Base-by-base conservation (phyloP, 2,113 vertebrate species). In the Equus przewalskii region DNA sequence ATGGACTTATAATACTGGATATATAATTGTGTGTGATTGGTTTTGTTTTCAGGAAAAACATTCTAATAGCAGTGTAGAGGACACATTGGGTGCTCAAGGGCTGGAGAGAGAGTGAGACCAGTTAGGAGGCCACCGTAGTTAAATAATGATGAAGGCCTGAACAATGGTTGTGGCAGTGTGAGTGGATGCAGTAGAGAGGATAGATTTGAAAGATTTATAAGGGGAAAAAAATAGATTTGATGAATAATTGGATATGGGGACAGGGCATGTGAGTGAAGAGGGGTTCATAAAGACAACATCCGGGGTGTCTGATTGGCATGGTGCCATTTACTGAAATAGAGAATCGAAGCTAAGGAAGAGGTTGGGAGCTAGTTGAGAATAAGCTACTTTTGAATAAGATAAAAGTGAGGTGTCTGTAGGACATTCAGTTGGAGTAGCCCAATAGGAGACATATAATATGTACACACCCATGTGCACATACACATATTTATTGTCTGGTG, bases 1-100 rank as follows among this genome's bases (percentile, higher is more conserved):
- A 6, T 24, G 36, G 41, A 75, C 15, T 85, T 83, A 19, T 30
- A n/a, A 78, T 56, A 28, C 6, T 87, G 24, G 12, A 26, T 73
- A 10, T 67, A 36, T 56, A 64, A 18, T 33, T 91, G 69, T 5
- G 49, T 21, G 5, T 2, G 22, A 72, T 12, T 62, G 19, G 51
- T 13, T 82, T 89, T 89, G 4, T 73, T 89, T 96, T 82, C 62
- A 79, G 83, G 79, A 82, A 62, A 82, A 70, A 16, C 36, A 58
- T 65, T 49, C 65, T 30, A 11, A 64, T 12, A 30, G n/a, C 7
- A 28, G 22, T 54, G 18, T 49, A 60, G 88, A 84, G 11, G 44
- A 44, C 65, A 28, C 26, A 36, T 1, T 30, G 36, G 14, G 8
- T 72, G 11, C 67, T 85, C 6, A 41, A 54, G 22, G 58, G 13